Evolutionary conservation across 2,113 vertebrate species (phyloP).

Genomic region (Oncorhynchus keta): DNA sequence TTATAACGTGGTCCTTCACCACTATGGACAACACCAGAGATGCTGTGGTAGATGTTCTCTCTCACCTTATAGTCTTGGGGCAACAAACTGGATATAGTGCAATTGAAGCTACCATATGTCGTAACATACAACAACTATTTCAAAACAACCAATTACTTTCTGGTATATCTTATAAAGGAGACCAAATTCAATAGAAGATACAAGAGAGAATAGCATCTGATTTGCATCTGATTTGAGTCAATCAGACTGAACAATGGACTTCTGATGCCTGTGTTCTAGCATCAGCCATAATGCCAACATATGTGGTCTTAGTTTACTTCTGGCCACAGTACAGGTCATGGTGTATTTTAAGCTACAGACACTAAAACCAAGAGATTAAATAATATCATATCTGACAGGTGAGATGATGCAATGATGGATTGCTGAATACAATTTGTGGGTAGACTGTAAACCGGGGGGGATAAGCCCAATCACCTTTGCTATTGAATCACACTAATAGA

Average conservation of each 20-base stretch:
- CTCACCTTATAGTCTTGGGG: not conserved
- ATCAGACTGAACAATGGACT: too few species aligned
- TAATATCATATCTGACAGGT: too few species aligned
- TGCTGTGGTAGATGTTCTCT: not conserved
- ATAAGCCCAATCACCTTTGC: constrained; percentile 21
- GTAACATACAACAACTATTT: not conserved
- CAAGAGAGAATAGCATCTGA: too few species aligned
- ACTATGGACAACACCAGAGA: constrained; percentile 11
- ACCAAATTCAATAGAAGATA: too few species aligned
- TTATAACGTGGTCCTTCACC: not conserved
- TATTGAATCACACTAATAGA: constrained; percentile 57
- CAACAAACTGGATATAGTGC: not conserved
- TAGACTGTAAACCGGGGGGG: not conserved
- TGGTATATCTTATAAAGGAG: too few species aligned
- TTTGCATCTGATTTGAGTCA: too few species aligned
- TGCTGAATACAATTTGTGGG: not conserved
- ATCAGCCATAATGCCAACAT: too few species aligned
- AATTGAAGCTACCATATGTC: not conserved
- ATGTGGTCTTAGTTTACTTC: too few species aligned
- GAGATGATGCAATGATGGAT: not conserved
- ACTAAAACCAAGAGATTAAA: too few species aligned
- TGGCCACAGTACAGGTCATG: too few species aligned
- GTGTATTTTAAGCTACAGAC: too few species aligned
- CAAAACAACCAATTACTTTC: not conserved
- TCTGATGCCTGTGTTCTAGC: too few species aligned